Conservation (phyloP, 37 sponge, comb jelly and placozoan species). For the Beroe forskalii region DNA sequence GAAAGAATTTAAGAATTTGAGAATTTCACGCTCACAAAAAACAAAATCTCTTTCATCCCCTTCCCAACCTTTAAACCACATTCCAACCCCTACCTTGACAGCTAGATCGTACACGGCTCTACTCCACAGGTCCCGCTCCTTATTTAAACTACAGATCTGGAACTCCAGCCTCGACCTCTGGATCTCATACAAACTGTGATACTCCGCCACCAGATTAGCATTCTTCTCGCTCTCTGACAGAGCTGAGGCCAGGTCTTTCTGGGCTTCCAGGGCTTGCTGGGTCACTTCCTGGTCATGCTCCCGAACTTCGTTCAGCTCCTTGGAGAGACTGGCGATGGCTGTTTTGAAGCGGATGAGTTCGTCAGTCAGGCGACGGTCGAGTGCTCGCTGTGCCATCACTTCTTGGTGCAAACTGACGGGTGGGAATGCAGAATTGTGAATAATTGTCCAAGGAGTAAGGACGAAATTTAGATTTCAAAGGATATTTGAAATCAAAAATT, state of each 20-base stretch:
- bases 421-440: too few relatives aligned
- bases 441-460: too few relatives aligned
- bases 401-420: conserved; percentile 84
- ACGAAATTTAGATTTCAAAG: too few relatives aligned
- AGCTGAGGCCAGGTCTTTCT: conserved; percentile 78
- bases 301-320: conserved; percentile 74
- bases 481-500: too few relatives aligned
- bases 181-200: conserved; percentile 91
- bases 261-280: conserved; percentile 71
- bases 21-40: too few relatives aligned
- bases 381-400: conserved; percentile 88
- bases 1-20: neutral
- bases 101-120: conserved; percentile 83
- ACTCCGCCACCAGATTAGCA: conserved; percentile 86
- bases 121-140: conserved; percentile 87
- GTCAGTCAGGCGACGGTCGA: conserved; percentile 79
- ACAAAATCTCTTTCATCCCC: too few relatives aligned
- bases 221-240: conserved; percentile 87
- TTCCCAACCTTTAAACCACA: too few relatives aligned
- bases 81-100: conserved; percentile 63
- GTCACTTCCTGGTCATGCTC: conserved; percentile 76
- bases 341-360: conserved; percentile 84
- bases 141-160: conserved; percentile 70
- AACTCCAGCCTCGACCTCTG: conserved; percentile 86
- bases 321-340: conserved; percentile 72